These are phyloP conservation scores for Tringa solitaria DNA, from an alignment of 2,113 vertebrate genomes.

Conservation along the genomic window DNA sequence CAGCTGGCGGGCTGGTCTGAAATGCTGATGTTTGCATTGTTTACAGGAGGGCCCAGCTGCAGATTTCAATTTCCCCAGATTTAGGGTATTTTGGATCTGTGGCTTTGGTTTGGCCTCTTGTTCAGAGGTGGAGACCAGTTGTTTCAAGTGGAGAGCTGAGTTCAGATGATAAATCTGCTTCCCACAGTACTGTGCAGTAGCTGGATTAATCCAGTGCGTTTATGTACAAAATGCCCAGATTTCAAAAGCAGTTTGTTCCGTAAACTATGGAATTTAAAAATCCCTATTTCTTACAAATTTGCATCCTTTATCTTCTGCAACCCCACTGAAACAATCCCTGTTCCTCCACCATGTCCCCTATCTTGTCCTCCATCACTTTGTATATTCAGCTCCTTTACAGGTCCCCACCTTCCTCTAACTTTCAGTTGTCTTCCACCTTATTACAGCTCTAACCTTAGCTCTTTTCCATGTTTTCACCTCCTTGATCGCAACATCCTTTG, in stretches of 20 bases:
- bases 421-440: not conserved
- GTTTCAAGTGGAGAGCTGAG: not conserved
- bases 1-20: slow-evolving; percentile 11
- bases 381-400: not conserved
- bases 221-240: not conserved
- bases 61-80: not conserved
- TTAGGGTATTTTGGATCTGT: slow-evolving; percentile 3
- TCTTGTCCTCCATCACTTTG: not conserved
- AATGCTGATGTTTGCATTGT: slow-evolving; percentile 19
- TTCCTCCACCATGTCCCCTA: not conserved
- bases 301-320: not conserved
- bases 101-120: not conserved
- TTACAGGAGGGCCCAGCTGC: not conserved
- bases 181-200: not conserved
- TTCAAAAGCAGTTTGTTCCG: not conserved
- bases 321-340: not conserved
- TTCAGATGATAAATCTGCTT: not conserved
- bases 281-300: not conserved
- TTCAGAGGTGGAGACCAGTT: not conserved
- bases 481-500: not conserved
- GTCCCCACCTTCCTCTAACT: not conserved
- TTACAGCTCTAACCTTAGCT: not conserved
- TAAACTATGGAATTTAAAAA: not conserved
- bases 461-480: not conserved
- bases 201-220: not conserved